Conservation (phyloP, 2,888 invertebrate species). For the Scaptomyza polygonia region DNA sequence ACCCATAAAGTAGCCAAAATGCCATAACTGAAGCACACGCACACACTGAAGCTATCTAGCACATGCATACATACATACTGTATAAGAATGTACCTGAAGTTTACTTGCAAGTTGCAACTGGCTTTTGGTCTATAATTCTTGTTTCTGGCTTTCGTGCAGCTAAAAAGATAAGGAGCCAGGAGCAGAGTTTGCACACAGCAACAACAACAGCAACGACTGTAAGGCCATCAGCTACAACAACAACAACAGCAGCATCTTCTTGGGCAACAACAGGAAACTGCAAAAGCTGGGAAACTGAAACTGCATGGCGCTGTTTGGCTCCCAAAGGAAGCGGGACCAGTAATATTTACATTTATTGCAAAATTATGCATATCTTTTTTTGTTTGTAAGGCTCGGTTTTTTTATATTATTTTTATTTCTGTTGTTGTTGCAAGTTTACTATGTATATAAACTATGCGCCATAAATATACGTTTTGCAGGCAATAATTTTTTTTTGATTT, state of each 20-base stretch:
- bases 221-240: background rate
- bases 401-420: background rate
- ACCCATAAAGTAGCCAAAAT: slow-evolving; percentile 1
- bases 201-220: background rate
- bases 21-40: slow-evolving; percentile 35
- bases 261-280: slow-evolving; percentile 64
- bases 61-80: background rate
- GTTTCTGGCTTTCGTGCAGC: slow-evolving; percentile 74
- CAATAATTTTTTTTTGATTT: slow-evolving; percentile 30
- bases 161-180: slow-evolving; percentile 69
- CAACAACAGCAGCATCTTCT: slow-evolving; percentile 24
- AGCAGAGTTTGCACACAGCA: slow-evolving; percentile 33
- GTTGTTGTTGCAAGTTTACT: too few relatives aligned
- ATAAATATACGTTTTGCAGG: slow-evolving; percentile 28
- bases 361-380: slow-evolving; percentile 58
- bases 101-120: slow-evolving; percentile 61
- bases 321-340: slow-evolving; percentile 69
- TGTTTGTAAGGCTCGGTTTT: slow-evolving; percentile 1
- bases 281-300: slow-evolving; percentile 33
- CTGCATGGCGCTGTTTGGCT: slow-evolving; percentile 66
- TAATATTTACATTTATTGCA: slow-evolving; percentile 63
- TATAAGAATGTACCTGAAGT: slow-evolving; percentile 31
- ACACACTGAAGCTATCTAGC: slow-evolving; percentile 14
- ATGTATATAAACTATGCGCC: slow-evolving; percentile 5
- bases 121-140: slow-evolving; percentile 78